These are phyloP conservation scores for Mesitornis unicolor DNA, from an alignment of 2,113 vertebrate genomes.

Conservation along the genomic window DNA sequence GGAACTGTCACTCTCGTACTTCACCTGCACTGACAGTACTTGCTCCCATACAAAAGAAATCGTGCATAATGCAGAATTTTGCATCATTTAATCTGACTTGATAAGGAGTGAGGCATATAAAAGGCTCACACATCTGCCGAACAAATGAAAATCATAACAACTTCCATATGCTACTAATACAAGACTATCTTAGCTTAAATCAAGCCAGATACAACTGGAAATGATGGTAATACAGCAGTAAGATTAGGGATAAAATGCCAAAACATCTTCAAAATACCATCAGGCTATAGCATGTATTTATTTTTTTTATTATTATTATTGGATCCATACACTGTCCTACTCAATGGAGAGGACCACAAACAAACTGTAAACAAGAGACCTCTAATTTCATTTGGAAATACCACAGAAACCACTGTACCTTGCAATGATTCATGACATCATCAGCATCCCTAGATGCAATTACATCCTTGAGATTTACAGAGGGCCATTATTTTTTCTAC, in stretches of 20 bases:
- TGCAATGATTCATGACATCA: not conserved
- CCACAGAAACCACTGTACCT: slow-evolving; percentile 25
- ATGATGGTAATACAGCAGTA: not conserved
- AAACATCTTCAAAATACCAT: not conserved
- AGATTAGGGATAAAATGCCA: not conserved
- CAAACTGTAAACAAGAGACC: not conserved
- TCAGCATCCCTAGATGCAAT: not conserved
- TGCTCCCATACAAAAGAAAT: not conserved
- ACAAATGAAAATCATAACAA: not conserved
- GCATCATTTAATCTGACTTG: not conserved
- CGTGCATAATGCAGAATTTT: not conserved
- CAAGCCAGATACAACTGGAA: not conserved
- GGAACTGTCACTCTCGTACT: not conserved
- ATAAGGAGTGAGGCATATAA: not conserved
- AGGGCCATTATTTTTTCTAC: not conserved
- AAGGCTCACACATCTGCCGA: not conserved
- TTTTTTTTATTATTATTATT: not conserved
- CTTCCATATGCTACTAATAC: not conserved
- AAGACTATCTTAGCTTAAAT: not conserved
- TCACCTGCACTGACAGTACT: not conserved
- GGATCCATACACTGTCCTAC: not conserved
- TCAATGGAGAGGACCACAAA: not conserved
- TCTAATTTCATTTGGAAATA: slow-evolving; percentile 23
- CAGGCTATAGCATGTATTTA: not conserved
- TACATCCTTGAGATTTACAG: not conserved